phyloP scores from a whole-genome alignment of 2,113 vertebrate genomes.

The Aythya baeri region DNA sequence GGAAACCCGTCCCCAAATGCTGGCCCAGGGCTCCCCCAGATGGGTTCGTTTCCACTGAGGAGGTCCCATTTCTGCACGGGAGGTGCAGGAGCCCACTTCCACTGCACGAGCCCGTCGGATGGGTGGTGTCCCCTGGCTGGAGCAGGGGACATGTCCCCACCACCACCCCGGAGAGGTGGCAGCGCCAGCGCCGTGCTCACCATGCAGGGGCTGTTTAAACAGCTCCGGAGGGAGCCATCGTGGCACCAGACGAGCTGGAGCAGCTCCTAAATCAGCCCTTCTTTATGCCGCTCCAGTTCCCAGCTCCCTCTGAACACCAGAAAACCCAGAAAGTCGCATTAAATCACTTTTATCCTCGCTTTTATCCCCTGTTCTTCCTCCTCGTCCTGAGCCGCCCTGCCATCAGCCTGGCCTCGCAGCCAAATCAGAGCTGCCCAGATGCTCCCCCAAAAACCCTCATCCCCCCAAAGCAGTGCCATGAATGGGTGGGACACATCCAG shows the following conservation, averaged over 20 bases:
- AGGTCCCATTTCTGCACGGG: accelerated
- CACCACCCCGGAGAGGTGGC: accelerated
- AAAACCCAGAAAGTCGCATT: neutral
- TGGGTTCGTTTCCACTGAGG: accelerated
- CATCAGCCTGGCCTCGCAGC: neutral
- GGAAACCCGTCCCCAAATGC: neutral
- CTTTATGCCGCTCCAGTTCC: neutral
- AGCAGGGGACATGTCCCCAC: neutral
- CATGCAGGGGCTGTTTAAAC: neutral
- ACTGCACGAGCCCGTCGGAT: accelerated
- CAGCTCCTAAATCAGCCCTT: slow-evolving; percentile 26
- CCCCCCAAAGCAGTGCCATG: neutral
- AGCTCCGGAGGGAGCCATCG: neutral
- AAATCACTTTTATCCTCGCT: slow-evolving; percentile 23
- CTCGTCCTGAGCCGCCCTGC: accelerated
- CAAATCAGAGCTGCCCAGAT: accelerated
- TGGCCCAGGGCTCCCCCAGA: neutral
- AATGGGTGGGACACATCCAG: neutral
- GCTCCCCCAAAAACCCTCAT: neutral
- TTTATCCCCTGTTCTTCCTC: neutral
- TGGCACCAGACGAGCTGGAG: neutral
- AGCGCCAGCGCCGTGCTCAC: neutral
- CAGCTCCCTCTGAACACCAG: neutral
- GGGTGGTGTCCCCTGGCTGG: neutral
- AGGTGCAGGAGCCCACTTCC: neutral